Base-by-base conservation (phyloP, 2,888 invertebrate species). In the Euphydryas editha region DNA sequence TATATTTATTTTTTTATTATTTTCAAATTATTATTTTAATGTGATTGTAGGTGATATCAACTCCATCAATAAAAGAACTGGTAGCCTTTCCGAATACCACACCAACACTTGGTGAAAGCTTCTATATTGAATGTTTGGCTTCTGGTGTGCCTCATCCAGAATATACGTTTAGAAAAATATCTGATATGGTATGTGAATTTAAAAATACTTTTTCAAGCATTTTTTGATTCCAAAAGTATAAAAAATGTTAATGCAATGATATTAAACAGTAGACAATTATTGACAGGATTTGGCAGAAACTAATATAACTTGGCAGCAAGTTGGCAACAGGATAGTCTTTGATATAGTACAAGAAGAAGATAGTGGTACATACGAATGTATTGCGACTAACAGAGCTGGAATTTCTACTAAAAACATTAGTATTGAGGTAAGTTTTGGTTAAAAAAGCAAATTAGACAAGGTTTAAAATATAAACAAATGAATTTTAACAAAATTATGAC, bases 331-430 rank as follows among this genome's bases (percentile, higher is more conserved):
- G 13, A 77, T 92, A 46, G 69, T 75, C 57, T 86, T 91, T 62
- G 75, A 83, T 3, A 78, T 62, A 2, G 72, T 86, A 13, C 61
- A 69, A 59, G 73, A 76, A 11, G 75, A 80, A 17, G 90, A 92
- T 59, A 76, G 77, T 30, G 92, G 92, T 0, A 76, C 70, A 2
- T 92, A 92, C 56, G 80, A 85, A 71, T 92, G 92, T 67, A 76
- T 69, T 36, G 89, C 87, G 0, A 64, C 65, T 8, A 92, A 90
- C 59, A 56, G 61, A 1, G 88, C 83, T 59, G 92, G 91, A 7
- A 75, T 68, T 1, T 69, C 73, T 7, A 76, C 69, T 7, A 74
- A 70, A 56, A 63, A 74, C 56, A 81, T 89, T 21, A 73, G 68
- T 56, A 81, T 92, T 54, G 78, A 81, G 74, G 90, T 88, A 78